Percentiles rank a stretch among this genome's conserved stretches.
Conservation (phyloP, 2,888 invertebrate species). For the Chironomus tentans region DNA sequence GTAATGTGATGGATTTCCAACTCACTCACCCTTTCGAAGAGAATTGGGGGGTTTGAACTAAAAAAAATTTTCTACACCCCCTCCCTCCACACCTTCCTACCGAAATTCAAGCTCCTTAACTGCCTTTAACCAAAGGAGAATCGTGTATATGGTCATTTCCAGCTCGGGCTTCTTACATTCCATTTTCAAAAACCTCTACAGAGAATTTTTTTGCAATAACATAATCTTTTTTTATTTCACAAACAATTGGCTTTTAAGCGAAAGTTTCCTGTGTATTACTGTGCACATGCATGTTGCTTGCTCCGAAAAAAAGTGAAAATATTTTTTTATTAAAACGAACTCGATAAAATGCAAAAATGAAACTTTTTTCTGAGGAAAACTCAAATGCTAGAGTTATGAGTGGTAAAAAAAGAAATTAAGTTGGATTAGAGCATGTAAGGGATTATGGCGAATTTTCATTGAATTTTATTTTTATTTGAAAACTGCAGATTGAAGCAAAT, state of each 20-base stretch:
- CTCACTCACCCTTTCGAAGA: too few species aligned
- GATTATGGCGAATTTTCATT: too few species aligned
- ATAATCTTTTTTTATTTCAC: not conserved
- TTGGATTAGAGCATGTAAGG: not conserved
- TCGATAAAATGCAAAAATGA: not conserved
- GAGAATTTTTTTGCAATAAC: not conserved
- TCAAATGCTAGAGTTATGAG: not conserved
- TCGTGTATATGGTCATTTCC: too few species aligned
- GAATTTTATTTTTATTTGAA: too few species aligned
- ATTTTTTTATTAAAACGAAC: not conserved
- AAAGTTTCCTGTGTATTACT: not conserved
- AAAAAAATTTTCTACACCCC: too few species aligned
- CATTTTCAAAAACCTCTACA: not conserved
- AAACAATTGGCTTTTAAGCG: constrained; percentile 22
- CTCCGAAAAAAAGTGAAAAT: not conserved
- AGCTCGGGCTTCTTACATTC: too few species aligned
- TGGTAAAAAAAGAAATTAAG: not conserved
- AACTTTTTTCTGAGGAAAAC: not conserved
- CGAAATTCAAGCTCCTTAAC: too few species aligned
- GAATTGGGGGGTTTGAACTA: too few species aligned
- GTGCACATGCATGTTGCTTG: not conserved
- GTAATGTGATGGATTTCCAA: too few species aligned
- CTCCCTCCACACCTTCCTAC: too few species aligned
- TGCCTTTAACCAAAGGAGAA: too few species aligned
- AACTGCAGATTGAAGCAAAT: too few species aligned